These are phyloP conservation scores for Neopelma chrysocephalum DNA, from an alignment of 2,797 vertebrate species.

Conservation along the genomic window DNA sequence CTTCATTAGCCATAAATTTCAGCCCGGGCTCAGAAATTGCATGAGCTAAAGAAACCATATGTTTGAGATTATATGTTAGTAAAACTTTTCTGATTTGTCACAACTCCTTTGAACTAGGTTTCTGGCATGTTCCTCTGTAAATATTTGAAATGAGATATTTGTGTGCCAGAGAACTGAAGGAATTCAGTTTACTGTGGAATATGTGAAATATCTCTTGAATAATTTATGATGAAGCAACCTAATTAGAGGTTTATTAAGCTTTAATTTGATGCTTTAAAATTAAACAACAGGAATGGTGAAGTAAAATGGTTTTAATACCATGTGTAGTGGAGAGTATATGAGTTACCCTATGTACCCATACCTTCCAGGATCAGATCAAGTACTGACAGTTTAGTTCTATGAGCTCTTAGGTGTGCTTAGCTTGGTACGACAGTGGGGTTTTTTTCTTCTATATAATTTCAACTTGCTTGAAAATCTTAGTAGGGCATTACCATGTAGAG, in stretches of 20 bases:
- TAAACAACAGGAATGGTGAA: neutral
- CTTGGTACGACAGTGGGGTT: neutral
- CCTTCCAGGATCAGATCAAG: neutral
- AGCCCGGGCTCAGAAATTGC: neutral
- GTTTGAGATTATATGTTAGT: constrained; percentile 25
- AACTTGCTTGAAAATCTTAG: neutral
- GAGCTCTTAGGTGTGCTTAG: neutral
- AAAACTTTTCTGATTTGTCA: constrained; percentile 14
- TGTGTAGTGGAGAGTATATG: neutral
- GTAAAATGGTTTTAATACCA: neutral
- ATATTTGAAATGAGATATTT: constrained; percentile 30
- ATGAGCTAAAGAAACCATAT: constrained; percentile 4
- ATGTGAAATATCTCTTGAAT: constrained; percentile 15
- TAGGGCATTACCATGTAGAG: neutral
- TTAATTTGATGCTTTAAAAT: neutral
- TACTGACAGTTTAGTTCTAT: neutral
- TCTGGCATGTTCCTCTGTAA: constrained; percentile 26
- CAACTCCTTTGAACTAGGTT: constrained; percentile 27
- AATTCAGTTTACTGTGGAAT: neutral
- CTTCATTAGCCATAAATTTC: neutral
- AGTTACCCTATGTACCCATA: neutral
- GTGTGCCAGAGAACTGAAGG: neutral
- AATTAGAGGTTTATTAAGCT: constrained; percentile 7
- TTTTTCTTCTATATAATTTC: neutral
- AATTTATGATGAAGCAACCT: neutral